phyloP scores from a whole-genome alignment of 64 coral and sea anemone species.

The Catalaphyllia jardinei region DNA sequence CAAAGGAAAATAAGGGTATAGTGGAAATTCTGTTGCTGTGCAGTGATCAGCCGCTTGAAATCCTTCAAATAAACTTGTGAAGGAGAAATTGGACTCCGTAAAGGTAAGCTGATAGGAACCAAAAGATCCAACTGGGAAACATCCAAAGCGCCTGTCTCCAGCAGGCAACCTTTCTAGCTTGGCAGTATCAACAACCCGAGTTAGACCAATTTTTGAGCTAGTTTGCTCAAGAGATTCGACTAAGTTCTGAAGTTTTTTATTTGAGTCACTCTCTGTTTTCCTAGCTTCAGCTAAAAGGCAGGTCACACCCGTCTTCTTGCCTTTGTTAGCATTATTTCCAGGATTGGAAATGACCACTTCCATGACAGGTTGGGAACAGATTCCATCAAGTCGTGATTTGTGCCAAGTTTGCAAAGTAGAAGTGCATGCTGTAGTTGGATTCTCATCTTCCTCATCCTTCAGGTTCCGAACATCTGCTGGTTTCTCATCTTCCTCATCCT shows the following conservation, averaged over 20 bases:
- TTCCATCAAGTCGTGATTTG: slow-evolving; percentile 58
- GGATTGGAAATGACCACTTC: slow-evolving; percentile 66
- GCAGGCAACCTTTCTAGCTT: slow-evolving; percentile 10
- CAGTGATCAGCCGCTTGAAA: neutral
- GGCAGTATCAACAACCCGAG: slow-evolving; percentile 40
- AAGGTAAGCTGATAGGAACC: slow-evolving; percentile 73
- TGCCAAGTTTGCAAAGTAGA: slow-evolving; percentile 74
- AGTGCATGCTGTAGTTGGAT: slow-evolving; percentile 47
- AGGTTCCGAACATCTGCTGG: too few species aligned
- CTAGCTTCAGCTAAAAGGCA: slow-evolving; percentile 65
- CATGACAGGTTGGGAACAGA: slow-evolving; percentile 61
- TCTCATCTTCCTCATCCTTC: slow-evolving; percentile 80
- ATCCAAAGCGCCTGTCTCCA: slow-evolving; percentile 60
- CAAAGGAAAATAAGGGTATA: slow-evolving; percentile 50
- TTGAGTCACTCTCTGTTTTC: too few species aligned
- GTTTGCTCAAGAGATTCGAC: slow-evolving; percentile 42
- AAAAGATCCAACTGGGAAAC: slow-evolving; percentile 71
- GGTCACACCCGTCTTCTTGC: slow-evolving; percentile 43
- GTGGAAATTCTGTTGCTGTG: slow-evolving; percentile 31
- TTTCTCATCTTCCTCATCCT: too few species aligned
- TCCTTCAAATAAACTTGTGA: slow-evolving; percentile 47
- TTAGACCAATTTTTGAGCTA: slow-evolving; percentile 51
- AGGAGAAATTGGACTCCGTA: slow-evolving; percentile 49
- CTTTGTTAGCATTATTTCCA: slow-evolving; percentile 25
- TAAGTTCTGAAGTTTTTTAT: too few species aligned